These are phyloP conservation scores for Pomacea canaliculata DNA, from an alignment of 2,888 invertebrate species.

Conservation along the genomic window DNA sequence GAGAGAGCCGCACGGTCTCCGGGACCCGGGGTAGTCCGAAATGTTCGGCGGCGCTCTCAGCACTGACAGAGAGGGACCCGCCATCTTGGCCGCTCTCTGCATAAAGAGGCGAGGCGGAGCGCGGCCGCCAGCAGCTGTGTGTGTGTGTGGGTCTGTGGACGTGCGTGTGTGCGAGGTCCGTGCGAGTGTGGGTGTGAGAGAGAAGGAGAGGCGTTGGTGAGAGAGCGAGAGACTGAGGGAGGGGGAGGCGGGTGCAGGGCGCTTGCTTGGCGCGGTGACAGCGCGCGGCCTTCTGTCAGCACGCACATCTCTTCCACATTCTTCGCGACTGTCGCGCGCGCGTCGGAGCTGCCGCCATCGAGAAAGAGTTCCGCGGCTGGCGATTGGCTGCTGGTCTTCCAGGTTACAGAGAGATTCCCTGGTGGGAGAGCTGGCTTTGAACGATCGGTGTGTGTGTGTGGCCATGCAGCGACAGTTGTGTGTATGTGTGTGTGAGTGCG, in stretches of 20 bases:
- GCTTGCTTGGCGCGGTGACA: too few relatives aligned
- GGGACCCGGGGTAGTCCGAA: not conserved
- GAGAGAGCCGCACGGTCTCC: not conserved
- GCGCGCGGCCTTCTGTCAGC: too few relatives aligned
- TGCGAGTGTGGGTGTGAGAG: not conserved
- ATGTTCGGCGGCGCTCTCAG: not conserved
- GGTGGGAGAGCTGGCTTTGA: too few relatives aligned
- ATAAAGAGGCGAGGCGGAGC: conserved; percentile 17
- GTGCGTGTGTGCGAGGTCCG: not conserved
- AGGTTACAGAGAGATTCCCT: too few relatives aligned
- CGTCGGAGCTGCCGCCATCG: not conserved
- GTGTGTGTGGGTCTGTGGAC: not conserved
- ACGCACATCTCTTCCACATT: too few relatives aligned
- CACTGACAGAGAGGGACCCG: not conserved
- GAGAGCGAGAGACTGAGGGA: not conserved
- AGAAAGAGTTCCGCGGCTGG: not conserved
- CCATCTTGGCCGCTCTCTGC: conserved; percentile 22
- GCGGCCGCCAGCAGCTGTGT: not conserved
- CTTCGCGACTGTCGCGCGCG: not conserved
- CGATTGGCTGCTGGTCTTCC: too few relatives aligned
- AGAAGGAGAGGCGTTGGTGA: not conserved
- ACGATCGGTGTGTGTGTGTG: too few relatives aligned
- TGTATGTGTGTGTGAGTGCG: too few relatives aligned
- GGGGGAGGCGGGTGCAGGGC: too few relatives aligned
- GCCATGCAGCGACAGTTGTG: too few relatives aligned